Evolutionary conservation across 2,113 vertebrate genomes (phyloP).

Genomic region (Muntiacus reevesi): DNA sequence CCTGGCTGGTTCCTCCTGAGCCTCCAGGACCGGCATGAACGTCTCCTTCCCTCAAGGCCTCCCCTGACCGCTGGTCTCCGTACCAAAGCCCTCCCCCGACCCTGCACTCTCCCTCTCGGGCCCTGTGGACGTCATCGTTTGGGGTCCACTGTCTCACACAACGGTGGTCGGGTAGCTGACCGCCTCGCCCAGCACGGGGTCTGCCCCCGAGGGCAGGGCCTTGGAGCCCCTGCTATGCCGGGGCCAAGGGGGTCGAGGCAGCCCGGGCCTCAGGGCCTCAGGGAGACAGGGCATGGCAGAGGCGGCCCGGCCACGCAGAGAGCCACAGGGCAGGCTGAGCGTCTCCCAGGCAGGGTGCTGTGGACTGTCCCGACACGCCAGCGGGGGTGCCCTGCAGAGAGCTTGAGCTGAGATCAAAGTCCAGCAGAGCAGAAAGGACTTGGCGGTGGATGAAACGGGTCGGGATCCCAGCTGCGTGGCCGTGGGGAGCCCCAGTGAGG

Average conservation of each 20-base stretch:
- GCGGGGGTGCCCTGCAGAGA: background rate
- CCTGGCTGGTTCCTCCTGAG: background rate
- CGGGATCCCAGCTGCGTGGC: background rate
- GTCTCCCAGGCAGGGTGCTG: fast-evolving
- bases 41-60: background rate
- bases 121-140: background rate
- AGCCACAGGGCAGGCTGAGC: background rate
- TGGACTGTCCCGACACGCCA: fast-evolving
- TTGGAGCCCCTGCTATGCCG: background rate
- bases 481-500: background rate
- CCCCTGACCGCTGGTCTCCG: background rate
- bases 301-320: background rate
- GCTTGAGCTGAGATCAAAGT: background rate
- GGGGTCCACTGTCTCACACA: background rate
- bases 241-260: background rate
- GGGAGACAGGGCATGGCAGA: background rate
- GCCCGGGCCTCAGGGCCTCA: background rate
- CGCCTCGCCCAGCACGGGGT: no score
- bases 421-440: background rate
- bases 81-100: fast-evolving
- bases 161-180: background rate
- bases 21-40: background rate
- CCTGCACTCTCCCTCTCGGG: no score
- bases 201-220: background rate
- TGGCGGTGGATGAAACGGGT: background rate